These are phyloP conservation scores for Drosophila novamexicana DNA, from an alignment of 1,140 invertebrate genomes.

Conservation along the genomic window DNA sequence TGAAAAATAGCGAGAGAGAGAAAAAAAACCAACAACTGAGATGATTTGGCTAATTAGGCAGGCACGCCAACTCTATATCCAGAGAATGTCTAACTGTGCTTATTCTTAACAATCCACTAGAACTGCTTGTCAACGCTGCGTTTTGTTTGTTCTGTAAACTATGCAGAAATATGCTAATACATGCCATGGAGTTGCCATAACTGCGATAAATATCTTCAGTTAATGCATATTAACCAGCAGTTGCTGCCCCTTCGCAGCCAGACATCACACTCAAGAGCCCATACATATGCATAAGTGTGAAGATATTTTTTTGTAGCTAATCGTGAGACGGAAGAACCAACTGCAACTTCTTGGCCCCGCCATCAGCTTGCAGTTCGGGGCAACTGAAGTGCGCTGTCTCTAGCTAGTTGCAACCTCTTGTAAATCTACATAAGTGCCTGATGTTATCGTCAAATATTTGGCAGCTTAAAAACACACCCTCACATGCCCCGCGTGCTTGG, in stretches of 20 bases:
- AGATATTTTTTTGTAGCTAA: constrained; percentile 33
- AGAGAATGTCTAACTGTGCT: constrained; percentile 37
- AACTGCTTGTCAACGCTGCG: constrained; percentile 61
- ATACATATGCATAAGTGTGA: constrained; percentile 66
- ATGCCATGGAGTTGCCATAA: constrained; percentile 58
- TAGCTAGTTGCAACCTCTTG: constrained; percentile 20
- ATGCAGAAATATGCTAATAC: constrained; percentile 77
- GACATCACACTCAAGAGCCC: constrained; percentile 11
- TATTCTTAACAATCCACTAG: constrained; percentile 22
- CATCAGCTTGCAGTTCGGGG: no score
- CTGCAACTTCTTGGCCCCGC: neutral
- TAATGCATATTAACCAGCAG: constrained; percentile 62
- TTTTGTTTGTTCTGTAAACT: constrained; percentile 64
- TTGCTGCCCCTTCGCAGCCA: constrained; percentile 15
- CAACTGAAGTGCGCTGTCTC: no score
- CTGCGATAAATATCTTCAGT: constrained; percentile 52
- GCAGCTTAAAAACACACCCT: constrained; percentile 8
- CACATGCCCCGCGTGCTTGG: neutral
- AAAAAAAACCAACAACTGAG: constrained; percentile 31
- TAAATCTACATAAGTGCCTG: constrained; percentile 24
- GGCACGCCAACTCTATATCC: constrained; percentile 27
- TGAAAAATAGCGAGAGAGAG: constrained; percentile 23
- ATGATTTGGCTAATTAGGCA: constrained; percentile 79
- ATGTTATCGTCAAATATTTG: constrained; percentile 20
- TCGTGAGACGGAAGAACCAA: constrained; percentile 25